A percentile compares a stretch with the other conserved stretches of the same genome.
Conservation (phyloP, 2,113 vertebrate species). For the Dicerorhinus sumatrensis region DNA sequence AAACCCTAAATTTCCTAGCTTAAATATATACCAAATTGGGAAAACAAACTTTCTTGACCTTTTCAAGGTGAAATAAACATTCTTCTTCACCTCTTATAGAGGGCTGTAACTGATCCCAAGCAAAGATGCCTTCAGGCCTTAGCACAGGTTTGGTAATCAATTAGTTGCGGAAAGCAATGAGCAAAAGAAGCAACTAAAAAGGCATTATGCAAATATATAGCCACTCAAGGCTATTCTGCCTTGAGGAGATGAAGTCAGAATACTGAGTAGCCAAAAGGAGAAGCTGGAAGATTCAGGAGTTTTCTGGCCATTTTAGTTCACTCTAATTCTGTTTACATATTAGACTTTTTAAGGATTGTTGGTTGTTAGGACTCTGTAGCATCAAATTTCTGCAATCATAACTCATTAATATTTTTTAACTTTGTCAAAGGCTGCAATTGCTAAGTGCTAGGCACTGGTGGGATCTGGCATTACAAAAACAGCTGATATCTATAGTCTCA, state of each 20-base stretch:
- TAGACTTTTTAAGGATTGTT: not conserved
- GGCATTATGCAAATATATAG: conserved; percentile 35
- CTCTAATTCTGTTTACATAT: conserved; percentile 32
- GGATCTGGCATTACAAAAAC: not conserved
- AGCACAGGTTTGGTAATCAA: not conserved
- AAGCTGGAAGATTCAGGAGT: conserved; percentile 20
- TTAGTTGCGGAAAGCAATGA: conserved; percentile 45
- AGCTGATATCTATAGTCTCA: not conserved
- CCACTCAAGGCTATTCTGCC: not conserved
- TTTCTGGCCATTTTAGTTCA: conserved; percentile 1
- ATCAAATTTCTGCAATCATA: not conserved
- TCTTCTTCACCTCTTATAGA: not conserved
- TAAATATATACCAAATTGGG: not conserved
- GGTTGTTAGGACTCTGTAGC: not conserved
- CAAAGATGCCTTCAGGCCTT: conserved; percentile 15
- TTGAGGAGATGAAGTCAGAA: conserved; percentile 43
- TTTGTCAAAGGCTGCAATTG: not conserved
- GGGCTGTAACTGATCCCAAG: not conserved
- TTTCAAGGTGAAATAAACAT: conserved; percentile 41
- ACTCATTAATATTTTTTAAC: conserved; percentile 2
- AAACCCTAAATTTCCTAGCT: not conserved
- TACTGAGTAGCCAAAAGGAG: not conserved
- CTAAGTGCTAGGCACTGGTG: not conserved
- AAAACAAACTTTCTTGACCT: not conserved
- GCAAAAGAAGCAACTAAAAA: not conserved